Evolutionary conservation across 2,113 vertebrate species (phyloP).

Genomic region (Benitochromis conjunctus): DNA sequence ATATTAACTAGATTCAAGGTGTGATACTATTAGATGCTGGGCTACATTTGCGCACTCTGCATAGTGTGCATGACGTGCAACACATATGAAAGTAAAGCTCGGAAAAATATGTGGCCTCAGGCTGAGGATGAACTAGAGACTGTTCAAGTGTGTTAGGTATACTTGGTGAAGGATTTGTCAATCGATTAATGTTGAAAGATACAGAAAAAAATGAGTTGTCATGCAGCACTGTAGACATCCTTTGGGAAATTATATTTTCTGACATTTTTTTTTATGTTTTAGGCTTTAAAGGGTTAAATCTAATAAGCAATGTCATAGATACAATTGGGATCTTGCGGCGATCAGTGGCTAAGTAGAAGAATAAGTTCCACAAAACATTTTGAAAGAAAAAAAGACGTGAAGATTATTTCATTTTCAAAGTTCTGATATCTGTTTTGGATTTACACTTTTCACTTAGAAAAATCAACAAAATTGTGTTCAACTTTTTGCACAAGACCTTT

Average conservation of each 20-base stretch:
- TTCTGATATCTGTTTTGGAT: neutral
- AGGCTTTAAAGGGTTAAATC: neutral
- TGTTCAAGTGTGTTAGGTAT: neutral
- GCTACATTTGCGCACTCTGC: neutral
- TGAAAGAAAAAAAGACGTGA: neutral
- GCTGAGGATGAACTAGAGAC: constrained; percentile 16
- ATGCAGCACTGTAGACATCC: neutral
- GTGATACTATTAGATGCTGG: neutral
- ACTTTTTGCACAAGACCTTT: no score
- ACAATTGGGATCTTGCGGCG: neutral
- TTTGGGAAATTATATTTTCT: neutral
- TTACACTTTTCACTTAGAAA: neutral
- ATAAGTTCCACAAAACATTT: neutral
- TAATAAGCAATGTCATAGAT: neutral
- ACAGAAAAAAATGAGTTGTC: neutral
- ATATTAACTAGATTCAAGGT: neutral
- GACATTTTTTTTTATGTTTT: neutral
- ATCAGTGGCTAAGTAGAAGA: neutral
- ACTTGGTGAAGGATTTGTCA: neutral
- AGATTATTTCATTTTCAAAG: neutral
- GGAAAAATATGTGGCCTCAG: neutral
- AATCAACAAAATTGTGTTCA: neutral
- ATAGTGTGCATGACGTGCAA: neutral
- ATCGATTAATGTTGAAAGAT: neutral
- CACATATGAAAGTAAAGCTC: neutral